Conservation (phyloP, 2,113 vertebrate genomes). For the Acanthochromis polyacanthus region DNA sequence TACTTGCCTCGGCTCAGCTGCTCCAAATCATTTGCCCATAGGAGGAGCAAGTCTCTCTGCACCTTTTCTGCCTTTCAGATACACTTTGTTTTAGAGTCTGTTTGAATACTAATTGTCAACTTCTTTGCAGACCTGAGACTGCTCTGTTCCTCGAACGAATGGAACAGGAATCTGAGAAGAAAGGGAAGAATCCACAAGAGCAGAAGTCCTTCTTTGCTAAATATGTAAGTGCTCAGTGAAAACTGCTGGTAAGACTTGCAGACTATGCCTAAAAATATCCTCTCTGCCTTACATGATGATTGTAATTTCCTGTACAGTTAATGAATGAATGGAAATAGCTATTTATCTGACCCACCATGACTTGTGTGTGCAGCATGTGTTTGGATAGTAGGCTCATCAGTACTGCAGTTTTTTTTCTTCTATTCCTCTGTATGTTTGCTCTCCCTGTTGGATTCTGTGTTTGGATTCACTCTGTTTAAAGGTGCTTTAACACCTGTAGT, state of each 20-base stretch:
- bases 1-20: conserved; percentile 5
- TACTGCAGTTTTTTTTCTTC: not conserved
- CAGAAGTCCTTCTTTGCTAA: conserved; percentile 96
- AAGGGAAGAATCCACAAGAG: conserved; percentile 93
- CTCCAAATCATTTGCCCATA: conserved; percentile 1
- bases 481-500: conserved; percentile 1
- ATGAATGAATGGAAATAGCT: conserved; percentile 26
- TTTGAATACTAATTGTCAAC: conserved; percentile 40
- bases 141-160: conserved; percentile 90
- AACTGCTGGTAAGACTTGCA: not conserved
- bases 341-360: not conserved
- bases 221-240: conserved; percentile 88
- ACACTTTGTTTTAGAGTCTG: conserved; percentile 7
- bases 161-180: conserved; percentile 92
- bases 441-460: not conserved
- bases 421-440: too few relatives aligned
- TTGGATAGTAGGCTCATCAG: not conserved
- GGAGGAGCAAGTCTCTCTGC: conserved; percentile 5
- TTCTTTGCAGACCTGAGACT: conserved; percentile 87
- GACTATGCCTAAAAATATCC: not conserved
- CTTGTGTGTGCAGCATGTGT: conserved; percentile 1
- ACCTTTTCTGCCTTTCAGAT: not conserved
- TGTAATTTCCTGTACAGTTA: not conserved
- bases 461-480: not conserved
- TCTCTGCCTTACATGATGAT: conserved; percentile 17